phyloP scores from a whole-genome alignment of 2,888 invertebrate genomes.

The Folsomia candida region DNA sequence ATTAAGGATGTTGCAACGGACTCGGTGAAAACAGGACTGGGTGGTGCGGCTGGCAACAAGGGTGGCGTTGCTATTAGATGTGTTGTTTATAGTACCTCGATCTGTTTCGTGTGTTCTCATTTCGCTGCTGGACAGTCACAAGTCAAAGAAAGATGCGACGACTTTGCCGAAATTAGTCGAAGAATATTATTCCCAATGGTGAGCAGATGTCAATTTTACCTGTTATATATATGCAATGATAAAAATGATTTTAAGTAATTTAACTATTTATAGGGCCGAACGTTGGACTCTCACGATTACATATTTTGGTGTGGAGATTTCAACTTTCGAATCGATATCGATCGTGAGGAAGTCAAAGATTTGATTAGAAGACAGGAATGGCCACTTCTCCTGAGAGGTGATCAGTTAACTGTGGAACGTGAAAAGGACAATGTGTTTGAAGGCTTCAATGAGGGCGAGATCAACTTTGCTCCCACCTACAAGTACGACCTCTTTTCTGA shows the following conservation, averaged over 20 bases:
- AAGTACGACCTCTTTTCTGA: slow-evolving; percentile 98
- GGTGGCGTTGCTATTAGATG: slow-evolving; percentile 92
- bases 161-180: slow-evolving; percentile 91
- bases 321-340: slow-evolving; percentile 95
- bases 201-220: slow-evolving; percentile 21
- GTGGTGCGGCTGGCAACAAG: slow-evolving; percentile 94
- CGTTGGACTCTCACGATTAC: slow-evolving; percentile 92
- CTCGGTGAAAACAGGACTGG: slow-evolving; percentile 95
- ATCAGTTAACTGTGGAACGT: slow-evolving; percentile 69
- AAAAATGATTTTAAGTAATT: neutral
- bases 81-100: slow-evolving; percentile 84
- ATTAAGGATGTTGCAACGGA: slow-evolving; percentile 92
- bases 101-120: slow-evolving; percentile 98
- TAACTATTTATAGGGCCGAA: slow-evolving; percentile 64
- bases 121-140: slow-evolving; percentile 99
- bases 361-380: slow-evolving; percentile 73
- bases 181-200: slow-evolving; percentile 85
- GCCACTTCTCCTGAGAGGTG: slow-evolving; percentile 72
- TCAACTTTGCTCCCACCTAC: slow-evolving; percentile 92
- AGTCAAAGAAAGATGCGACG: slow-evolving; percentile 89
- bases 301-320: slow-evolving; percentile 99
- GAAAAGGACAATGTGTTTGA: slow-evolving; percentile 76
- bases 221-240: neutral
- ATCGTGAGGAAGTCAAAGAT: slow-evolving; percentile 88
- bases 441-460: slow-evolving; percentile 87